Evolutionary conservation across 2,797 vertebrate genomes (phyloP).

Genomic region (Crocidura indochinensis): DNA sequence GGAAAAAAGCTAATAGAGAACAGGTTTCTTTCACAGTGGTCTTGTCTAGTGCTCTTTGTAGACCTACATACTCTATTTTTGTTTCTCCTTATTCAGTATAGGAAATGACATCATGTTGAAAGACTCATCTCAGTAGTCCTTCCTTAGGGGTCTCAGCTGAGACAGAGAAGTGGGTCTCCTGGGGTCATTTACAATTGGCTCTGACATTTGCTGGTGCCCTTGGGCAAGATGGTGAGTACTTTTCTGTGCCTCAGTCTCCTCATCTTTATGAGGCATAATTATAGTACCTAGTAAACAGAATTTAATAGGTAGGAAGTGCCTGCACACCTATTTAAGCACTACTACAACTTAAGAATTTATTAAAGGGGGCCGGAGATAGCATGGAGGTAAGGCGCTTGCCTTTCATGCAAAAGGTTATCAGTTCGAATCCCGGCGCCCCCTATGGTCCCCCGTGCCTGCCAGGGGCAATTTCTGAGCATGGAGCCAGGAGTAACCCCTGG

Average conservation of each 20-base stretch:
- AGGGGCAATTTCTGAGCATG: too few species aligned
- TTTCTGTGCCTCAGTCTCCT: not conserved
- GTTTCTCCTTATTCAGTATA: conserved; percentile 53
- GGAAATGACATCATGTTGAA: conserved; percentile 6
- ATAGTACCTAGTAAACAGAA: not conserved
- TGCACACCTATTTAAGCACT: not conserved
- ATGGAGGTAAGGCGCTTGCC: too few species aligned
- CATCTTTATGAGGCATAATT: not conserved
- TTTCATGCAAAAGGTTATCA: too few species aligned
- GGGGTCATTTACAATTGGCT: not conserved
- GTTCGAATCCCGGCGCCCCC: too few species aligned
- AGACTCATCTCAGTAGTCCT: not conserved
- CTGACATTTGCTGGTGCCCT: not conserved
- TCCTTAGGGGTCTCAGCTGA: not conserved
- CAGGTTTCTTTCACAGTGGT: conserved; percentile 54
- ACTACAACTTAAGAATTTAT: not conserved
- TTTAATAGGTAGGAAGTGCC: not conserved
- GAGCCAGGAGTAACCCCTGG: too few species aligned
- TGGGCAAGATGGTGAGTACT: not conserved
- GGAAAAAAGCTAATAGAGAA: conserved; percentile 60
- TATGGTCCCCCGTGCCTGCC: too few species aligned
- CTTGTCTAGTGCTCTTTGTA: not conserved
- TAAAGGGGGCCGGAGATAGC: too few species aligned
- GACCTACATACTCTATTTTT: conserved; percentile 78
- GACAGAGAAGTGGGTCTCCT: not conserved